Evolutionary conservation across 2,888 invertebrate genomes (phyloP).

Genomic region (Aplocera efformata): DNA sequence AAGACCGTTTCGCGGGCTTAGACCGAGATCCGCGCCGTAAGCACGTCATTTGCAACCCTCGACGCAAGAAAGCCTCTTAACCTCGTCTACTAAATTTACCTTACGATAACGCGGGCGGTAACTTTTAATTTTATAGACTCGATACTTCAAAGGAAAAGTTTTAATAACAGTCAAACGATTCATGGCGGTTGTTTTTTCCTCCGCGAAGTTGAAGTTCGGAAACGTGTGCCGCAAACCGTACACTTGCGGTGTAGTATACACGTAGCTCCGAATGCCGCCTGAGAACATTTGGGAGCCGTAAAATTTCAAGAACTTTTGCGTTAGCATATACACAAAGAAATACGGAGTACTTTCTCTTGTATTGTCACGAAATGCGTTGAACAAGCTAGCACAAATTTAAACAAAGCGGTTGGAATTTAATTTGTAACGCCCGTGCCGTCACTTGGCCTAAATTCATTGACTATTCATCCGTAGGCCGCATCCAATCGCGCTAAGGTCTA

Average conservation of each 20-base stretch:
- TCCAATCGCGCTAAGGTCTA: slow-evolving; percentile 58
- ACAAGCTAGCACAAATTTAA: slow-evolving; percentile 17
- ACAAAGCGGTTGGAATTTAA: slow-evolving; percentile 26
- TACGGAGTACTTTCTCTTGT: slow-evolving; percentile 8
- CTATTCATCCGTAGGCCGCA: slow-evolving; percentile 61
- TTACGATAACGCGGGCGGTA: slow-evolving; percentile 48
- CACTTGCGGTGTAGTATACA: slow-evolving; percentile 32
- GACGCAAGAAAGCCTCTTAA: slow-evolving; percentile 44
- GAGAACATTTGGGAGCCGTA: slow-evolving; percentile 41
- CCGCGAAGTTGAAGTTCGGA: slow-evolving; percentile 45
- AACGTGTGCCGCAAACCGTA: slow-evolving; percentile 47
- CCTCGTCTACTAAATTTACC: slow-evolving; percentile 44
- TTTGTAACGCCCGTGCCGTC: slow-evolving; percentile 35
- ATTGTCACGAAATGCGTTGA: slow-evolving; percentile 1
- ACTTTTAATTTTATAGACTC: slow-evolving; percentile 49
- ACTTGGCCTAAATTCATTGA: slow-evolving; percentile 62
- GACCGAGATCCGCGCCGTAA: slow-evolving; percentile 59
- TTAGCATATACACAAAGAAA: slow-evolving; percentile 6
- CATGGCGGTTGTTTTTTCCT: slow-evolving; percentile 49
- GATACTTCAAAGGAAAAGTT: slow-evolving; percentile 50
- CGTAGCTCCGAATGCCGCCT: slow-evolving; percentile 22
- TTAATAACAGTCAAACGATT: slow-evolving; percentile 57
- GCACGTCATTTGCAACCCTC: slow-evolving; percentile 64
- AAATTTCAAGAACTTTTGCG: slow-evolving; percentile 26
- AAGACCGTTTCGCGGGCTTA: slow-evolving; percentile 64